phyloP scores from a whole-genome alignment of 2,113 vertebrate species.

The pig (Sus scrofa) region DNA sequence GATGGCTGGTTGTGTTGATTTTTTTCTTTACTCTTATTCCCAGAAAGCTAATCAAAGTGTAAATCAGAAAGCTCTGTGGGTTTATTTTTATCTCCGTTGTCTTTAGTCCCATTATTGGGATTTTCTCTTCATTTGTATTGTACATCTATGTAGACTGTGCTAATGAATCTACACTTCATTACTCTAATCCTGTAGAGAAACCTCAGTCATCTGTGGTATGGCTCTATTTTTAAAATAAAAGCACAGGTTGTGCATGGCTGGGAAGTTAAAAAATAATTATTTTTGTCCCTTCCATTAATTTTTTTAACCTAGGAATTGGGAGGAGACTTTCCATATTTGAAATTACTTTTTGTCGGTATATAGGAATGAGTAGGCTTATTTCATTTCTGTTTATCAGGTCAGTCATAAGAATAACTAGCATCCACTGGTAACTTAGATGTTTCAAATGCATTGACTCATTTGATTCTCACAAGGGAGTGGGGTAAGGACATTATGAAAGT shows the following conservation, averaged over 20 bases:
- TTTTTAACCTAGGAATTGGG: slow-evolving; percentile 27
- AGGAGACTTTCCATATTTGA: neutral
- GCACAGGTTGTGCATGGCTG: neutral
- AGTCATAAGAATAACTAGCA: neutral
- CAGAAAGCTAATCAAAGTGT: slow-evolving; percentile 23
- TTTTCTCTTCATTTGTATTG: slow-evolving; percentile 8
- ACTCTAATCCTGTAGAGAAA: neutral
- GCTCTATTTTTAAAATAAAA: neutral
- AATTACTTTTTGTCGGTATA: slow-evolving; percentile 26
- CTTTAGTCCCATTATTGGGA: slow-evolving; percentile 41
- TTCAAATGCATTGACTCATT: neutral
- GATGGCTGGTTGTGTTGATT: neutral
- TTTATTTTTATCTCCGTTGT: slow-evolving; percentile 39
- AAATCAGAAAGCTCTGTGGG: slow-evolving; percentile 21
- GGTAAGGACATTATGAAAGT: neutral
- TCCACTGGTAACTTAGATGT: neutral
- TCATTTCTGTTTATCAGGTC: neutral
- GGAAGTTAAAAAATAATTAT: neutral
- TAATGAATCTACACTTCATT: neutral
- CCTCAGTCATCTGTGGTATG: neutral
- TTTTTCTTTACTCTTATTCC: slow-evolving; percentile 53
- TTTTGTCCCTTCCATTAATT: neutral
- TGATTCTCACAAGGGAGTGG: neutral
- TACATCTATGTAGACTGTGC: neutral
- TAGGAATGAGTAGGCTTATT: slow-evolving; percentile 6